phyloP scores from a whole-genome alignment of 1,140 invertebrate genomes.

The Zaprionus kolodkinae region DNA sequence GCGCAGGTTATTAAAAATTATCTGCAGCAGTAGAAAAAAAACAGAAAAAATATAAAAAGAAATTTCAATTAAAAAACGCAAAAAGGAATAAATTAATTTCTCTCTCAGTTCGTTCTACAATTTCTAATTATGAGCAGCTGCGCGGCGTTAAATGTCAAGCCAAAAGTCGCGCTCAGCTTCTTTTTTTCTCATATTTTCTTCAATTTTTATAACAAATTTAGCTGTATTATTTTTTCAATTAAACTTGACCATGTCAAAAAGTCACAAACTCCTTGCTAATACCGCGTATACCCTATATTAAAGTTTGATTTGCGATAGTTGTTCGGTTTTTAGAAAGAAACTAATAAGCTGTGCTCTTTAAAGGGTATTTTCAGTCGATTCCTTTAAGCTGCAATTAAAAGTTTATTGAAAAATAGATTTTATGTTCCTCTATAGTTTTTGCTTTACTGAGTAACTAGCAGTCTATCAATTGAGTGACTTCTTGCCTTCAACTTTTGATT shows the following conservation, averaged over 20 bases:
- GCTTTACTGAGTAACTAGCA: neutral
- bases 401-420: no score
- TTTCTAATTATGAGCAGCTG: conserved; percentile 80
- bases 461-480: neutral
- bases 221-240: conserved; percentile 76
- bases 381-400: no score
- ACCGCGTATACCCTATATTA: neutral
- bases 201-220: conserved; percentile 67
- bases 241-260: conserved; percentile 79
- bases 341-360: no score
- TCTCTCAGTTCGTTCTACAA: conserved; percentile 20
- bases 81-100: conserved; percentile 80
- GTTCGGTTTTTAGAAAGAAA: neutral
- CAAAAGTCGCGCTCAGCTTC: conserved; percentile 35
- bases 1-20: conserved; percentile 74
- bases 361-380: neutral
- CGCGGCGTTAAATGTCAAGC: conserved; percentile 68
- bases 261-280: conserved; percentile 28
- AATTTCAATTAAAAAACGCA: conserved; percentile 78
- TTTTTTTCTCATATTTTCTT: conserved; percentile 15
- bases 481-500: conserved; percentile 33
- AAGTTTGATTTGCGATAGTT: neutral
- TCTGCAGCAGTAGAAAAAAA: conserved; percentile 38
- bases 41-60: conserved; percentile 39
- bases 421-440: neutral